Conservation (phyloP, 2,888 invertebrate genomes). For the Beris chalybata region DNA sequence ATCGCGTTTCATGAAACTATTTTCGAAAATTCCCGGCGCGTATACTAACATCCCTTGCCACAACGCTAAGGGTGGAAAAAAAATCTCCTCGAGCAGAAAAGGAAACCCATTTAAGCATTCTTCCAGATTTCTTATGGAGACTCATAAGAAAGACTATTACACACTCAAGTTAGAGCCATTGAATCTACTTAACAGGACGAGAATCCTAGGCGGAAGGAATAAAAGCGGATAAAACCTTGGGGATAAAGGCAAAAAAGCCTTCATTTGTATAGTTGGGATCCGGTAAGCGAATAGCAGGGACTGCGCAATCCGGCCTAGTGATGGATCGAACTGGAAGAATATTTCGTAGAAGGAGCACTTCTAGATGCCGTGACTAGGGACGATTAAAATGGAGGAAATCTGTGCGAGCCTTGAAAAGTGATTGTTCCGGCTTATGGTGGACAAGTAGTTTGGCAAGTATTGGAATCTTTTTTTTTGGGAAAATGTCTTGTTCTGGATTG, state of each 20-base stretch:
- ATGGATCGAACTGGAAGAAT: constrained; percentile 5
- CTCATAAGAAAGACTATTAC: constrained; percentile 22
- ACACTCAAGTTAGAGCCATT: constrained; percentile 31
- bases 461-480: constrained; percentile 3
- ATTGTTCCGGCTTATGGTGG: constrained; percentile 3
- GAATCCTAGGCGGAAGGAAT: constrained; percentile 16
- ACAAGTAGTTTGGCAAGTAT: constrained; percentile 12
- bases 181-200: constrained; percentile 24
- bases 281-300: constrained; percentile 15
- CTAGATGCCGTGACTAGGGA: constrained; percentile 17
- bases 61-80: neutral
- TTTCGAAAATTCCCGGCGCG: too few relatives aligned
- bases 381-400: constrained; percentile 31
- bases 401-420: constrained; percentile 23
- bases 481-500: too few relatives aligned
- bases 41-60: too few relatives aligned
- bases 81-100: constrained; percentile 9
- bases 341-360: constrained; percentile 3
- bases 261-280: neutral
- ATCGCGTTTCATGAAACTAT: too few relatives aligned
- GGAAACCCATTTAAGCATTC: constrained; percentile 28
- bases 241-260: neutral
- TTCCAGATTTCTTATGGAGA: constrained; percentile 24
- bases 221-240: constrained; percentile 24
- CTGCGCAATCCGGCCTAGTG: constrained; percentile 19